phyloP scores from a whole-genome alignment of 1,140 invertebrate species.

The Cotesia glomerata region DNA sequence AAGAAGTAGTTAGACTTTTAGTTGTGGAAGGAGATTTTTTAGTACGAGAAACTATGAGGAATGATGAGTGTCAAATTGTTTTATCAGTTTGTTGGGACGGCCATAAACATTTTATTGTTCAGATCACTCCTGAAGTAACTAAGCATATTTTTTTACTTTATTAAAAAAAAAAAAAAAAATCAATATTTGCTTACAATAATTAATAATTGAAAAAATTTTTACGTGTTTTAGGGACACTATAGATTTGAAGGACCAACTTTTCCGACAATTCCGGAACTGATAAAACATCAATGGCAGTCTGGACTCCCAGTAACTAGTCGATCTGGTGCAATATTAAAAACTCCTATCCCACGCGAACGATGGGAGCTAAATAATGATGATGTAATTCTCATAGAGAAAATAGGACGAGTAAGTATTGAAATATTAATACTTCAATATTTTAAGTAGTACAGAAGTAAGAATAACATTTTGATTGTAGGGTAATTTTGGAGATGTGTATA shows the following conservation, averaged over 20 bases:
- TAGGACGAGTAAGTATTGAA: constrained; percentile 79
- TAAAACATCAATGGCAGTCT: constrained; percentile 84
- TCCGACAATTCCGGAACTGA: constrained; percentile 89
- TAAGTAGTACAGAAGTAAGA: constrained; percentile 7
- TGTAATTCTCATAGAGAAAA: constrained; percentile 90
- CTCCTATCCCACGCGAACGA: constrained; percentile 86
- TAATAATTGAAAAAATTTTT: constrained; percentile 4
- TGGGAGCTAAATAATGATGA: constrained; percentile 98
- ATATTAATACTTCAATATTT: constrained; percentile 4
- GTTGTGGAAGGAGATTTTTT: constrained; percentile 92
- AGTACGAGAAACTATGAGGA: constrained; percentile 92
- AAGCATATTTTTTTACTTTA: constrained; percentile 9
- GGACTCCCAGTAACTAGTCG: constrained; percentile 87
- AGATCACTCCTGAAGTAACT: constrained; percentile 85
- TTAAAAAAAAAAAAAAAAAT: not conserved
- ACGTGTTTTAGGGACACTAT: constrained; percentile 76
- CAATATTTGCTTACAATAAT: not conserved
- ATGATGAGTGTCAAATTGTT: constrained; percentile 91
- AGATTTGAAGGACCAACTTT: constrained; percentile 93
- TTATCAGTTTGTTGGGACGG: constrained; percentile 95
- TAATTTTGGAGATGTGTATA: constrained; percentile 97
- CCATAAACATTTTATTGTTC: constrained; percentile 97
- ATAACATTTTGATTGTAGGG: constrained; percentile 68
- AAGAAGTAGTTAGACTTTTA: constrained; percentile 92
- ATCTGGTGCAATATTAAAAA: constrained; percentile 87